Base-by-base conservation (phyloP, 2,113 vertebrate species). In the Edolisoma coerulescens region DNA sequence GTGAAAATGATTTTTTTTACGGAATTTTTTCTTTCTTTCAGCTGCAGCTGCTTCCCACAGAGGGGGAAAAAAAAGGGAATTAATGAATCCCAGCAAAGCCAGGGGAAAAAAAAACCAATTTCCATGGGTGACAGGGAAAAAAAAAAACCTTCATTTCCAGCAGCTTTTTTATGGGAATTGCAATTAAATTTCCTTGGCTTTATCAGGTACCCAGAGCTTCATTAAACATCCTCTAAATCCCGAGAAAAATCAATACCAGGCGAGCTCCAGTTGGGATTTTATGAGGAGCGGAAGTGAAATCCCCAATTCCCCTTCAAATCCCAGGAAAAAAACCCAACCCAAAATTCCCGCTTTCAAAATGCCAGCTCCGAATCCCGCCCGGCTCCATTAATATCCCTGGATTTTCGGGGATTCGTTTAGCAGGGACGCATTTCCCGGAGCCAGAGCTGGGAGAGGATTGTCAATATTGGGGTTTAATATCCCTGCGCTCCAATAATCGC, bases 311-410 rank as follows among this genome's bases (percentile, higher is more conserved):
- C 68, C 49, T 91, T 97, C 92, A 96, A 93, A 97, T 85, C 87
- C 93, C 84, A 85, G 85, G 84, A 24, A 23, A 6, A n/a, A 30
- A 45, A 19, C 45, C 27, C 21, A 4, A 39, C 2, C 9, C 28
- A 8, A 27, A 42, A n/a, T 64, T 64, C 37, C 32, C 21, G 6
- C 6, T 9, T 24, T 6, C 8, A 1, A 15, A 57, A n/a, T 6
- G 13, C 21, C 32, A 4, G 54, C 54, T 35, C 56, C 10, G 2
- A 95, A 97, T 93, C 96, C 96, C 95, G 75, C 94, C 97, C 87
- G 93, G 94, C 92, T 95, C 95, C 92, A 73, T 92, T 91, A 89
- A 96, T 79, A 97, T 78, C 90, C 85, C 95, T 28, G 91, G 52
- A 85, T 94, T 98, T 97, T 89, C 96, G 93, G 64, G 79, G 93